These are phyloP conservation scores for Phrynocephalus guinanensis DNA, from an alignment of 2,797 vertebrate species.

Conservation along the genomic window DNA sequence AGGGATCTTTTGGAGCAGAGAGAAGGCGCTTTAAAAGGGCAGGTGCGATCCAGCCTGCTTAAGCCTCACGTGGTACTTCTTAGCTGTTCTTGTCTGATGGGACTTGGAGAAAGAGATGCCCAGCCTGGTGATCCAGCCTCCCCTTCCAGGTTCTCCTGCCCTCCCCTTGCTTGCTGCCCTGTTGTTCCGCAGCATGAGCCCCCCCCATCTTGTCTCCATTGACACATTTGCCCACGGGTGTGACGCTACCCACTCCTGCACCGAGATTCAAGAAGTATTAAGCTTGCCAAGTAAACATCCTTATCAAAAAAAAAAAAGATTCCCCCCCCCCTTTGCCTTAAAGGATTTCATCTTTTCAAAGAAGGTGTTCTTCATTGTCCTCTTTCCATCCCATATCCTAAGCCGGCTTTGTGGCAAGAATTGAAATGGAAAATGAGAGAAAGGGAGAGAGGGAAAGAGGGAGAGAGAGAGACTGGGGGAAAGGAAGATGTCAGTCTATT, in stretches of 20 bases:
- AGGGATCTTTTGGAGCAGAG: no score
- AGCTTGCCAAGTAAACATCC: constrained; percentile 41
- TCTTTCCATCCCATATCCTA: constrained; percentile 19
- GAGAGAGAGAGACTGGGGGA: neutral
- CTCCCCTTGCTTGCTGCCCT: neutral
- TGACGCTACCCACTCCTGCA: constrained; percentile 1
- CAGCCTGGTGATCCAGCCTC: neutral
- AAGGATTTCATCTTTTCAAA: constrained; percentile 42
- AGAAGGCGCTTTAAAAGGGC: no score
- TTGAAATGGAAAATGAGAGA: constrained; percentile 48
- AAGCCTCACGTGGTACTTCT: no score
- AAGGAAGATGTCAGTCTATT: constrained; percentile 55
- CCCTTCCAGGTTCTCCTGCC: no score
- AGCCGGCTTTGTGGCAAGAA: constrained; percentile 16
- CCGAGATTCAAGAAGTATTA: constrained; percentile 39
- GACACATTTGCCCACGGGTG: neutral
- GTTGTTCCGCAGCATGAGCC: neutral
- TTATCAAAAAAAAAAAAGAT: neutral
- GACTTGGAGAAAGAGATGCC: neutral
- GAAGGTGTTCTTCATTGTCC: constrained; percentile 13
- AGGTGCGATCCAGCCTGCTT: no score
- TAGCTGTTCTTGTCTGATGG: no score
- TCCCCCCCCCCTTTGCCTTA: constrained; percentile 18
- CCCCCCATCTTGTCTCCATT: neutral
- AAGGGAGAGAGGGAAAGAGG: neutral